Percentiles rank a stretch among this genome's conserved stretches.
Evolutionary conservation across 2,888 invertebrate genomes (phyloP).

Genomic region (Zygaena filipendulae): DNA sequence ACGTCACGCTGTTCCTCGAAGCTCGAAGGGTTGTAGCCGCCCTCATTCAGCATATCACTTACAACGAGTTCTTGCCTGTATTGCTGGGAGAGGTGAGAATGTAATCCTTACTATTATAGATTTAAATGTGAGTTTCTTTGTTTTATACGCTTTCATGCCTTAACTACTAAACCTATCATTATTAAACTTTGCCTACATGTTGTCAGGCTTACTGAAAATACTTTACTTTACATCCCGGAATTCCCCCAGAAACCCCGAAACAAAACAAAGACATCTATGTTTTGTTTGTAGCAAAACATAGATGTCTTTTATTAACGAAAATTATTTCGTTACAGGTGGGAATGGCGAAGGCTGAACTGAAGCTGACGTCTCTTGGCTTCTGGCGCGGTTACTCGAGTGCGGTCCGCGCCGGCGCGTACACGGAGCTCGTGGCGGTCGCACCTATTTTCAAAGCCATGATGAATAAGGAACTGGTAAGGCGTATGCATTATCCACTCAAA

Average conservation of each 20-base stretch:
- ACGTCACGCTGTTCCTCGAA: slow-evolving; percentile 80
- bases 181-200: too few species aligned
- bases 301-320: too few species aligned
- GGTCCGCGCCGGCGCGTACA: slow-evolving; percentile 80
- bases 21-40: slow-evolving; percentile 79
- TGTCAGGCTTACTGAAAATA: too few species aligned
- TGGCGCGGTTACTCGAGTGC: slow-evolving; percentile 85
- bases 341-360: slow-evolving; percentile 71
- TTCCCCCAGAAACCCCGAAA: too few species aligned
- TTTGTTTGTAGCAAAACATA: too few species aligned
- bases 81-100: slow-evolving; percentile 76
- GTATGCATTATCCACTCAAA: too few species aligned
- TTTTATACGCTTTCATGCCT: too few species aligned
- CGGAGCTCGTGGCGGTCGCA: slow-evolving; percentile 78
- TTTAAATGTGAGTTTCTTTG: too few species aligned
- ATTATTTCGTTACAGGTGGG: slow-evolving; percentile 70
- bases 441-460: slow-evolving; percentile 82
- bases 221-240: too few species aligned
- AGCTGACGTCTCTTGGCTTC: slow-evolving; percentile 75
- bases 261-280: too few species aligned
- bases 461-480: slow-evolving; percentile 73
- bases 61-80: slow-evolving; percentile 84
- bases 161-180: too few species aligned
- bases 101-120: not conserved
- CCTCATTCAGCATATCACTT: slow-evolving; percentile 85